Percentiles rank a stretch among this genome's conserved stretches.
phyloP scores from a whole-genome alignment of 2,797 vertebrate genomes.

The Vireo griseus region DNA sequence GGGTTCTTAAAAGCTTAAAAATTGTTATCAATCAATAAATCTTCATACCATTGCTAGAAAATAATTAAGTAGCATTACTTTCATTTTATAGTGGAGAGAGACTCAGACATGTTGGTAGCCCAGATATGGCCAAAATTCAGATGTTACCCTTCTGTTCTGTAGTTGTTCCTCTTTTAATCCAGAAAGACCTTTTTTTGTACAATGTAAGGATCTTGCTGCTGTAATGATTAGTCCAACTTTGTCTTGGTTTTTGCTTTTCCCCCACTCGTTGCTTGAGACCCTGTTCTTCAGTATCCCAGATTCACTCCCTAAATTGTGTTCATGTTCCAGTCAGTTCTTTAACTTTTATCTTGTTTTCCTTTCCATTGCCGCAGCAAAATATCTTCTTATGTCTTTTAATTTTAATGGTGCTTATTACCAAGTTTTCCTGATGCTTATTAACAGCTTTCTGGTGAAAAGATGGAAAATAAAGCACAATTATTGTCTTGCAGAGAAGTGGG shows the following conservation, averaged over 20 bases:
- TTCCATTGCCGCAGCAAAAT: background rate
- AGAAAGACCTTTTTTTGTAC: background rate
- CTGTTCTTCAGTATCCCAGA: background rate
- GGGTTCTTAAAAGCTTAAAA: background rate
- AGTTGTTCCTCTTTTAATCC: background rate
- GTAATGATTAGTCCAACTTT: background rate
- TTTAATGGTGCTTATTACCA: background rate
- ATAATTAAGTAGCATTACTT: background rate
- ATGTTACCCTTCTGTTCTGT: background rate
- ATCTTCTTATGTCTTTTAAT: background rate
- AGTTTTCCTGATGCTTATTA: background rate
- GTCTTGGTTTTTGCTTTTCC: background rate
- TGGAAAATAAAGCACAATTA: background rate
- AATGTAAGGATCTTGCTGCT: background rate
- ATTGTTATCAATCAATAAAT: background rate
- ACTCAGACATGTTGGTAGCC: background rate
- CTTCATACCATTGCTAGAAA: background rate
- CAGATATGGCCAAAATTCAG: background rate
- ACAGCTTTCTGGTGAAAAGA: background rate
- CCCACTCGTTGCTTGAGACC: background rate
- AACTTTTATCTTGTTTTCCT: background rate
- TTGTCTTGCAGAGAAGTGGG: background rate
- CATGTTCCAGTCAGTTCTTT: background rate
- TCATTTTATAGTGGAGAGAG: background rate
- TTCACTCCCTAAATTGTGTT: background rate